Evolutionary conservation across 2,113 vertebrate genomes (phyloP).

Genomic region (Tor tambroides): DNA sequence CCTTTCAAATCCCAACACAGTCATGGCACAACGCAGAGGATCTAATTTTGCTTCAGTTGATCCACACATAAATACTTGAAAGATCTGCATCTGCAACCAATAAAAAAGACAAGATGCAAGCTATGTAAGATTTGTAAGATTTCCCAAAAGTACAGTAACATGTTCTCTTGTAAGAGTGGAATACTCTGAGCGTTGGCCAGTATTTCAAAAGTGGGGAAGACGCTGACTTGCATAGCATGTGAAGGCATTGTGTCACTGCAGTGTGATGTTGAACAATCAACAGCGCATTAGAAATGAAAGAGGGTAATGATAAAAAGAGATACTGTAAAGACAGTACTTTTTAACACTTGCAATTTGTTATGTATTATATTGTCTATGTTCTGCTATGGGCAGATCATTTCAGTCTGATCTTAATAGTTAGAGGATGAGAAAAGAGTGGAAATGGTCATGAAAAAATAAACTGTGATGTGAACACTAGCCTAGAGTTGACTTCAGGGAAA

Average conservation of each 20-base stretch:
- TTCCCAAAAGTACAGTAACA: not conserved
- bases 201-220: slow-evolving; percentile 5
- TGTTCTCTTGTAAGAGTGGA: slow-evolving; percentile 6
- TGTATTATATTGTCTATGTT: not conserved
- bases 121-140: not conserved
- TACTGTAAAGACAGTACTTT: not conserved
- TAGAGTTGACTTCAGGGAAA: not conserved
- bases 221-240: not conserved
- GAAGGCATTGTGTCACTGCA: slow-evolving; percentile 2
- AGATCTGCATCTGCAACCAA: not conserved
- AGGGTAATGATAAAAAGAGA: not conserved
- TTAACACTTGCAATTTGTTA: not conserved
- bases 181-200: not conserved
- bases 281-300: not conserved
- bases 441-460: not conserved
- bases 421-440: not conserved
- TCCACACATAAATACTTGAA: not conserved
- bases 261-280: not conserved
- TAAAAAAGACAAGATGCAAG: not conserved
- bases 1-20: too few relatives aligned
- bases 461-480: not conserved
- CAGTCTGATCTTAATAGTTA: not conserved
- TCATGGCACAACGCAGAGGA: too few relatives aligned
- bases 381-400: not conserved
- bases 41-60: too few relatives aligned